phyloP scores from a whole-genome alignment of 2,888 invertebrate species.

The Morpho deidamia region DNA sequence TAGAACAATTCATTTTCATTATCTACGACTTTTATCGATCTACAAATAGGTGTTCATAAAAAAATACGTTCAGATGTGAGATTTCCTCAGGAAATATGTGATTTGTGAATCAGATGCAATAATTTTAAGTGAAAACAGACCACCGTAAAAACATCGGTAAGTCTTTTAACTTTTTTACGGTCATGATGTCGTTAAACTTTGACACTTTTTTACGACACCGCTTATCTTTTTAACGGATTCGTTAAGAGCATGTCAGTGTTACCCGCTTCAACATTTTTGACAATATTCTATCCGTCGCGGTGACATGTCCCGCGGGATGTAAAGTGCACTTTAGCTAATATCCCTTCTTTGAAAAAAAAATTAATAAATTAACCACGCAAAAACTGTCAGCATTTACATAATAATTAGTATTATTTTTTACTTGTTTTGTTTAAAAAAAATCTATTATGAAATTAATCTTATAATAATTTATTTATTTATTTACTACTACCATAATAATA shows the following conservation, averaged over 20 bases:
- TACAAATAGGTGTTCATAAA: constrained; percentile 13
- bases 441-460: too few relatives aligned
- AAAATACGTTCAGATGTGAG: constrained; percentile 31
- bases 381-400: too few relatives aligned
- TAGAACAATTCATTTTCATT: neutral
- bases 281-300: constrained; percentile 14
- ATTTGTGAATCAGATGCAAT: constrained; percentile 51
- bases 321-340: constrained; percentile 14
- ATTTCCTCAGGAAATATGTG: constrained; percentile 66
- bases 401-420: too few relatives aligned
- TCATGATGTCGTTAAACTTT: constrained; percentile 54
- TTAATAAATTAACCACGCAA: too few relatives aligned
- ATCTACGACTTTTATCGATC: neutral
- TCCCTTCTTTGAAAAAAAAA: constrained; percentile 8
- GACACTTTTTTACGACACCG: constrained; percentile 58
- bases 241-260: constrained; percentile 55
- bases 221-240: constrained; percentile 40
- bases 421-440: too few relatives aligned
- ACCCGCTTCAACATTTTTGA: constrained; percentile 27
- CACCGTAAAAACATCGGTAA: constrained; percentile 18
- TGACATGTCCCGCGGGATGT: constrained; percentile 29
- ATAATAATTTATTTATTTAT: too few relatives aligned
- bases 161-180: constrained; percentile 46
- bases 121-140: constrained; percentile 62
- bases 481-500: too few relatives aligned